A percentile compares a stretch with the other conserved stretches of the same genome.
Conservation (phyloP, 2,888 invertebrate genomes). For the Didymodactylos carnosus region DNA sequence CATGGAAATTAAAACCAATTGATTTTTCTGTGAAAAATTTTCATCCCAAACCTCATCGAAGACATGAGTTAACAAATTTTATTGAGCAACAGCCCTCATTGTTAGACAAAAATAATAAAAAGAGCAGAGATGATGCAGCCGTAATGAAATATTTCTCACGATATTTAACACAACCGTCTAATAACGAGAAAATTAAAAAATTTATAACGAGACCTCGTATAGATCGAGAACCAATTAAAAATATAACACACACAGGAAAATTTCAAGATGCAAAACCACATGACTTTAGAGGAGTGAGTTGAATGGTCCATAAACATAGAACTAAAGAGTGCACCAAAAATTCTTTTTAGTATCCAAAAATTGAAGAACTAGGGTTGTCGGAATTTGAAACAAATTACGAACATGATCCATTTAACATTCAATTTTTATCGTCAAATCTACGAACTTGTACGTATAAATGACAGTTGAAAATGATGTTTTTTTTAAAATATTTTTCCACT, state of each 20-base stretch:
- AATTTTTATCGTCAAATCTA: neutral
- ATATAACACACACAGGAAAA: neutral
- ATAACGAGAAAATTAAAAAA: neutral
- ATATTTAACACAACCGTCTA: neutral
- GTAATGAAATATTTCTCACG: neutral
- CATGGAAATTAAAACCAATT: neutral
- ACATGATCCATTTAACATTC: neutral
- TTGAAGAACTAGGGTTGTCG: neutral
- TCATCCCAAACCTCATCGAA: neutral
- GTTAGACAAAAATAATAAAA: too few relatives aligned
- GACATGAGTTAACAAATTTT: neutral
- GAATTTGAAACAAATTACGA: neutral
- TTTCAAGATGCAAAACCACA: conserved; percentile 7
- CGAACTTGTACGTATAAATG: neutral
- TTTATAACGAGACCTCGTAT: neutral
- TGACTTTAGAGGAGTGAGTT: conserved; percentile 11
- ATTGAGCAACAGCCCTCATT: neutral
- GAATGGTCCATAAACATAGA: neutral
- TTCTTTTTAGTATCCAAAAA: neutral
- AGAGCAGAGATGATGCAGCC: neutral
- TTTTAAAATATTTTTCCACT: neutral
- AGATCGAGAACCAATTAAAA: neutral
- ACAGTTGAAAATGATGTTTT: too few relatives aligned
- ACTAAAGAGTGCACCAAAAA: neutral
- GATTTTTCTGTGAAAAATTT: neutral